phyloP scores from a whole-genome alignment of 1,140 invertebrate genomes.

The Saccostrea echinata region DNA sequence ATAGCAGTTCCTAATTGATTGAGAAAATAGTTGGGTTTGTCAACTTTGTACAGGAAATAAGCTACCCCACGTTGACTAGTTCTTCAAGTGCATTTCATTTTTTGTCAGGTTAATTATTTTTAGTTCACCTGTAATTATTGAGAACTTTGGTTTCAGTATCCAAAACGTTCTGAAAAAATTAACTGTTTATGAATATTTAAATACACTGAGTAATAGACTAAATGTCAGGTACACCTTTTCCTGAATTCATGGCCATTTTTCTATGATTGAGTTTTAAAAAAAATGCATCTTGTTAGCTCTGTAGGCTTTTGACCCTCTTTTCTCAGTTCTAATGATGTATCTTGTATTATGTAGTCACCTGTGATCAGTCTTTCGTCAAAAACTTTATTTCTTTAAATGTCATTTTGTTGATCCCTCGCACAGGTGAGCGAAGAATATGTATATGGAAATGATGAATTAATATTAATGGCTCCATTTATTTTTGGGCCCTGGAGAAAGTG shows the following conservation, averaged over 20 bases:
- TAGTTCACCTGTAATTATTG: not conserved
- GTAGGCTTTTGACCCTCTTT: too few relatives aligned
- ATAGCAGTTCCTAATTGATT: not conserved
- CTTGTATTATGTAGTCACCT: not conserved
- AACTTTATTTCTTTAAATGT: not conserved
- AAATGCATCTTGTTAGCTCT: not conserved
- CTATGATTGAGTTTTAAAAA: too few relatives aligned
- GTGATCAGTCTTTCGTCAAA: not conserved
- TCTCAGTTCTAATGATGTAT: not conserved
- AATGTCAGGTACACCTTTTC: too few relatives aligned
- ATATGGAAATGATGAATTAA: conserved; percentile 24
- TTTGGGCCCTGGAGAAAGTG: not conserved
- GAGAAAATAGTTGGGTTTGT: conserved; percentile 12
- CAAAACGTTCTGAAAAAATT: too few relatives aligned
- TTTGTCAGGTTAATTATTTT: not conserved
- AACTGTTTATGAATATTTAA: too few relatives aligned
- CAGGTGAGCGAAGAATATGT: not conserved
- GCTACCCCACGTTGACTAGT: not conserved
- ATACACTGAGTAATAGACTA: too few relatives aligned
- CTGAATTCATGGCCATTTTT: too few relatives aligned
- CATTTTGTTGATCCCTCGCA: not conserved
- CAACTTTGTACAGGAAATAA: not conserved
- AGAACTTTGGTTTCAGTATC: not conserved
- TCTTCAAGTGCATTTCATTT: not conserved
- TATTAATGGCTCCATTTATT: not conserved